Conservation (phyloP, 2,113 vertebrate genomes). For the Mola mola region DNA sequence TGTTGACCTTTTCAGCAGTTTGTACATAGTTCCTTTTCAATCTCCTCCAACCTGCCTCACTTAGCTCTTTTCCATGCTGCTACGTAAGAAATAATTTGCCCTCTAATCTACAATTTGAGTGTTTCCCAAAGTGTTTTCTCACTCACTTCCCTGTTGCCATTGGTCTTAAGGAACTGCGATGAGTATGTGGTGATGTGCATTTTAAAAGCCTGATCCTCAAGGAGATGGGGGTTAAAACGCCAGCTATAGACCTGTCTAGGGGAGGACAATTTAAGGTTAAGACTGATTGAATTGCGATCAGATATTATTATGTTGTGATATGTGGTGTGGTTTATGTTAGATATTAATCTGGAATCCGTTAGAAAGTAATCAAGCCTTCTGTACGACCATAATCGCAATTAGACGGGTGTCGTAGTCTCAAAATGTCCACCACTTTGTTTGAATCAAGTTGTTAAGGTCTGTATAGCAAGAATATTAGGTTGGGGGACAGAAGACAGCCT, state of each 20-base stretch:
- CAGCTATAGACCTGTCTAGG: neutral
- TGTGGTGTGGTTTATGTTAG: neutral
- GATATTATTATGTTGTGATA: neutral
- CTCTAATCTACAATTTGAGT: neutral
- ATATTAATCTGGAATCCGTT: neutral
- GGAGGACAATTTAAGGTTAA: neutral
- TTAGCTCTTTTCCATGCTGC: neutral
- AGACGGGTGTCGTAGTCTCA: neutral
- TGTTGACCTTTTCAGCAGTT: neutral
- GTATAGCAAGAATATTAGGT: neutral
- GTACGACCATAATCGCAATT: neutral
- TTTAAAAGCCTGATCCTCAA: neutral
- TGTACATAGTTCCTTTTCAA: neutral
- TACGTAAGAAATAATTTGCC: neutral
- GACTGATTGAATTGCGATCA: neutral
- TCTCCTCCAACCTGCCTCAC: neutral
- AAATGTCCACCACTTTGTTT: neutral
- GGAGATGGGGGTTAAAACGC: neutral
- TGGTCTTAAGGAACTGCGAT: conserved; percentile 1
- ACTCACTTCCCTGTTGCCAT: neutral
- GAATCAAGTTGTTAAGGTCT: neutral
- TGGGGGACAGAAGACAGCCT: neutral
- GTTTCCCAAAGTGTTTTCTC: neutral
- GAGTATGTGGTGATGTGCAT: neutral
- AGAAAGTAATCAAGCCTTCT: neutral